Percentiles rank a stretch among this genome's conserved stretches.
phyloP scores from a whole-genome alignment of 2,797 vertebrate genomes.

The Enteromius radiatus region DNA sequence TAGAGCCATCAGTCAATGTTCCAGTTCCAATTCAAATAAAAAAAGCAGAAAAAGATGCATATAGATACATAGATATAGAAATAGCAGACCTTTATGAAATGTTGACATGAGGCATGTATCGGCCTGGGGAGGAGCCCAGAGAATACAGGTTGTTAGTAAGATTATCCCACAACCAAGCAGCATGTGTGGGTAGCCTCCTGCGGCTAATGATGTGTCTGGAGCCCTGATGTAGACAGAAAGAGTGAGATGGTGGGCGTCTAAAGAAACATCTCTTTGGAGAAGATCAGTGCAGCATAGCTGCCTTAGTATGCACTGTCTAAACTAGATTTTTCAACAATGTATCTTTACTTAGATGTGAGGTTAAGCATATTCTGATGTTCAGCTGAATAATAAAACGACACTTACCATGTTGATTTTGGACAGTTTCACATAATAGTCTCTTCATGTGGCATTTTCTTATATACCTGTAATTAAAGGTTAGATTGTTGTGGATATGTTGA shows the following conservation, averaged over 20 bases:
- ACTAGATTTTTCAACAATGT: neutral
- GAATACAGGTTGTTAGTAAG: conserved; percentile 47
- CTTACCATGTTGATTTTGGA: neutral
- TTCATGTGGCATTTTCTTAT: neutral
- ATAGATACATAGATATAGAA: conserved; percentile 3
- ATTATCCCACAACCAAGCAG: conserved; percentile 28
- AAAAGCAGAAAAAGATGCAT: neutral
- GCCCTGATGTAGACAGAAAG: conserved; percentile 43
- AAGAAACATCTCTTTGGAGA: conserved; percentile 33
- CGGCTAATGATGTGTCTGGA: conserved; percentile 51
- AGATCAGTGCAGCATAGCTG: conserved; percentile 7
- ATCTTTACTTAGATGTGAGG: neutral
- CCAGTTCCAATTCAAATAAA: neutral
- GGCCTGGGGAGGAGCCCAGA: conserved; percentile 14
- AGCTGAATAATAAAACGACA: neutral
- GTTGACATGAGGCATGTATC: conserved; percentile 6
- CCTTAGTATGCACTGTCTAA: neutral
- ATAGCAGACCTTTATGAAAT: neutral
- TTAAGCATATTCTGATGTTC: neutral
- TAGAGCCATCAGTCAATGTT: neutral
- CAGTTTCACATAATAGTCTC: neutral
- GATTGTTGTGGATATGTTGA: neutral
- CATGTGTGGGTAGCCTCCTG: conserved; percentile 54
- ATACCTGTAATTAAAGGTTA: neutral
- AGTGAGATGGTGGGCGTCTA: conserved; percentile 37